Conservation (phyloP, 2,113 vertebrate genomes). For the Sardina pilchardus region DNA sequence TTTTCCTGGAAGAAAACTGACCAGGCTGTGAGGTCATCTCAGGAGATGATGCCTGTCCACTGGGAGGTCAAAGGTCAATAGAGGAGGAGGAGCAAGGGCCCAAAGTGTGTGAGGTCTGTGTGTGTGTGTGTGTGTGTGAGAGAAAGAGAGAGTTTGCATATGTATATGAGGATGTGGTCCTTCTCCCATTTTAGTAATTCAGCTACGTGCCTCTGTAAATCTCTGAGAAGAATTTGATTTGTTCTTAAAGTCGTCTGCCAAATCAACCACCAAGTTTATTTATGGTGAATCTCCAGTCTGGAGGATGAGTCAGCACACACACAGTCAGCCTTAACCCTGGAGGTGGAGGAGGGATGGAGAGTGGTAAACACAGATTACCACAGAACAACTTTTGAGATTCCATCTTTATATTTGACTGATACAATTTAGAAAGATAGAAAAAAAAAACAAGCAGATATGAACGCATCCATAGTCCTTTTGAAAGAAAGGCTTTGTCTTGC, state of each 20-base stretch:
- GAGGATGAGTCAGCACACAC: neutral
- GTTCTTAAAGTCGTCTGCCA: neutral
- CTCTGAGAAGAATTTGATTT: neutral
- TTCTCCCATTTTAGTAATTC: neutral
- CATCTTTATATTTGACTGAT: neutral
- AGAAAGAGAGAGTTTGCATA: neutral
- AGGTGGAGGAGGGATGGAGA: neutral
- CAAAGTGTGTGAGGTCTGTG: neutral
- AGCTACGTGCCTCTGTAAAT: neutral
- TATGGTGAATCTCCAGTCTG: conserved; percentile 35
- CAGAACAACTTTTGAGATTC: neutral
- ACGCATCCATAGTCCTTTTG: neutral
- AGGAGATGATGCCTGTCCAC: neutral
- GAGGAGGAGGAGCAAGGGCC: neutral
- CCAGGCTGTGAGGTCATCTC: neutral
- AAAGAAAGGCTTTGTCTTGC: neutral
- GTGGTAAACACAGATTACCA: neutral
- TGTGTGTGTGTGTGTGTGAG: conserved; percentile 4
- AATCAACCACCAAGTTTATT: neutral
- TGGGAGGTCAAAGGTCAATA: neutral
- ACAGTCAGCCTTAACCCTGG: neutral
- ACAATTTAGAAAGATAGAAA: neutral
- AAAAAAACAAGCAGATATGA: neutral
- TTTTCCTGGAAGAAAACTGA: neutral
- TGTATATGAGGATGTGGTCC: neutral